Percentiles rank a stretch among this genome's conserved stretches.
Conservation (phyloP, 1,140 invertebrate genomes). For the Aricia agestis region DNA sequence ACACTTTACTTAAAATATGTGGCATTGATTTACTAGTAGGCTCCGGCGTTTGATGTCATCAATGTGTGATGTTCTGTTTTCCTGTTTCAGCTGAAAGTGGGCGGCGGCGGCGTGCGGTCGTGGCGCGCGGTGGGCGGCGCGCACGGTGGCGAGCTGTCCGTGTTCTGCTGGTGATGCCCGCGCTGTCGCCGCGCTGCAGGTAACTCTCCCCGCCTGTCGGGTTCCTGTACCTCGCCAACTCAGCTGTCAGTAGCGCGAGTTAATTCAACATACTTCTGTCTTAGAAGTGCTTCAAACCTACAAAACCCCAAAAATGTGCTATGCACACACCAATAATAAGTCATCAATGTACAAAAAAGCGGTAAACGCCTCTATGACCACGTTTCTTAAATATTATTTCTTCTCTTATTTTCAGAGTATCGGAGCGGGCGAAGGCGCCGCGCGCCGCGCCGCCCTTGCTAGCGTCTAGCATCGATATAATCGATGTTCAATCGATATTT, state of each 20-base stretch:
- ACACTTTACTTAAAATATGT: too few relatives aligned
- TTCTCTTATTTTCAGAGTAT: conserved; percentile 21
- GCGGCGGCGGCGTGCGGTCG: conserved; percentile 78
- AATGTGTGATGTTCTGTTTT: background rate
- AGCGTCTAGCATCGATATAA: conserved; percentile 16
- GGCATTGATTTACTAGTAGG: too few relatives aligned
- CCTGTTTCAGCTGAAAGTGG: conserved; percentile 82
- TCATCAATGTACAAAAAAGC: too few relatives aligned
- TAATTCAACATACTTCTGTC: too few relatives aligned
- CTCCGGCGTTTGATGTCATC: too few relatives aligned
- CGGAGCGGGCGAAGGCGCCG: conserved; percentile 21
- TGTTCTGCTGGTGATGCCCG: conserved; percentile 83
- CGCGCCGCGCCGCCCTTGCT: conserved; percentile 7
- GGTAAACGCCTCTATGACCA: background rate
- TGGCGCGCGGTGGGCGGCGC: conserved; percentile 81
- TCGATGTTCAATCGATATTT: background rate
- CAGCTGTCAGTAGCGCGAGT: conserved; percentile 80
- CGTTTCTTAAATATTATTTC: background rate
- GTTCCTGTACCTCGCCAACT: conserved; percentile 42
- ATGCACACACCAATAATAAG: too few relatives aligned
- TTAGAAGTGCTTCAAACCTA: too few relatives aligned
- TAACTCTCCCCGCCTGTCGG: background rate
- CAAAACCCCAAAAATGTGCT: too few relatives aligned
- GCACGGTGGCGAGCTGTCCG: conserved; percentile 82
- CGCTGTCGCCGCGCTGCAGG: conserved; percentile 19